Evolutionary conservation across 2,888 invertebrate genomes (phyloP).

Genomic region (Ochropacha duplaris): DNA sequence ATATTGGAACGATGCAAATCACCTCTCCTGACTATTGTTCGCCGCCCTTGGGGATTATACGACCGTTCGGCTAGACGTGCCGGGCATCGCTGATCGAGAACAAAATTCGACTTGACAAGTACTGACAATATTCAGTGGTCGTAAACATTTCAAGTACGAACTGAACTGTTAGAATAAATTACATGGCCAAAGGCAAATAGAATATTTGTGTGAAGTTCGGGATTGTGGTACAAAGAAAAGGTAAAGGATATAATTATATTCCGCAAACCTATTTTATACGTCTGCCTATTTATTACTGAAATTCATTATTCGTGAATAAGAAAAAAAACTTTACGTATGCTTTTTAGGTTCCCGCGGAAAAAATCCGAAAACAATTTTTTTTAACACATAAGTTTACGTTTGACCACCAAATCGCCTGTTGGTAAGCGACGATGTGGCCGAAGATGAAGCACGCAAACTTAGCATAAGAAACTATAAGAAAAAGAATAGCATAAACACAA

Average conservation of each 20-base stretch:
- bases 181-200: not conserved
- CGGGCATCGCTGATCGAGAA: conserved; percentile 64
- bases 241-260: conserved; percentile 32
- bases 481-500: no score
- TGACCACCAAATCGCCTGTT: no score
- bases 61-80: conserved; percentile 58
- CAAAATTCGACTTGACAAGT: conserved; percentile 64
- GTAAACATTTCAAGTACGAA: conserved; percentile 38
- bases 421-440: no score
- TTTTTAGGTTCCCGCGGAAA: no score
- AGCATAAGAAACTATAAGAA: no score
- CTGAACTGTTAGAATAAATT: conserved; percentile 7
- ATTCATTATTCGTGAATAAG: conserved; percentile 35
- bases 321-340: not conserved
- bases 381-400: no score
- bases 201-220: conserved; percentile 18
- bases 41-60: conserved; percentile 73
- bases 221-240: conserved; percentile 40
- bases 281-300: conserved; percentile 18
- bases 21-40: conserved; percentile 74
- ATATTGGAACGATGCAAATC: conserved; percentile 66
- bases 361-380: no score
- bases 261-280: conserved; percentile 31
- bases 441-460: no score
- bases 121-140: conserved; percentile 42